These are phyloP conservation scores for Carpatolechia fugitivella DNA, from an alignment of 2,888 invertebrate genomes.

Conservation along the genomic window DNA sequence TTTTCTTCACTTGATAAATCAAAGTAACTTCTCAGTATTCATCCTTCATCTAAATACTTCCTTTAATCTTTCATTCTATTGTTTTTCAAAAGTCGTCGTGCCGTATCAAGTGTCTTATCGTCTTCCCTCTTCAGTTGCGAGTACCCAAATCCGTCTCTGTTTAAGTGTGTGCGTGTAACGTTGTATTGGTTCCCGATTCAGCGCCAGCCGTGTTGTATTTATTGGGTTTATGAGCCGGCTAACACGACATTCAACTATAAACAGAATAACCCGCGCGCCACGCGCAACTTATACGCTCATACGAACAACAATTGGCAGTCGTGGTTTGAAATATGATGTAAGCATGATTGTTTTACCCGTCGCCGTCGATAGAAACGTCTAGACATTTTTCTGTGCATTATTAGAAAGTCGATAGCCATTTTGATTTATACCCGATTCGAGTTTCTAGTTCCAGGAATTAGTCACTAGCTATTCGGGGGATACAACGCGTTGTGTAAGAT, in stretches of 20 bases:
- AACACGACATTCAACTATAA: constrained; percentile 20
- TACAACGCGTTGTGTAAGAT: no score
- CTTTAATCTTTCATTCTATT: background rate
- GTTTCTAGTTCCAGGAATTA: no score
- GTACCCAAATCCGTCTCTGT: background rate
- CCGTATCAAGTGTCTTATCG: background rate
- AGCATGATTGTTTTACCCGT: background rate
- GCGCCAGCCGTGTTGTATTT: constrained; percentile 9
- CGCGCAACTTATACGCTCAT: constrained; percentile 4
- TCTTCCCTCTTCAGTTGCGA: background rate
- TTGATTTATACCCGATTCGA: no score
- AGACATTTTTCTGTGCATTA: background rate
- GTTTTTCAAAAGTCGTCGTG: background rate
- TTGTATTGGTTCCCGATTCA: constrained; percentile 11
- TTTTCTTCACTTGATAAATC: no score
- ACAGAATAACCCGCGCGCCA: constrained; percentile 9
- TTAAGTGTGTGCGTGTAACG: constrained; percentile 13
- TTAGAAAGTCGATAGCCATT: no score
- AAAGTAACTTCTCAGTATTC: no score
- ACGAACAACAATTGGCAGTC: constrained; percentile 8
- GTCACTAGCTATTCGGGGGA: no score
- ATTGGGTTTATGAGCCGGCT: constrained; percentile 13
- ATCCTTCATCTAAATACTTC: background rate
- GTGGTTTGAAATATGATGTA: constrained; percentile 7
- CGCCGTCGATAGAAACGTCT: background rate